Base-by-base conservation (phyloP, 1,140 invertebrate species). In the Lepidurus couesii region DNA sequence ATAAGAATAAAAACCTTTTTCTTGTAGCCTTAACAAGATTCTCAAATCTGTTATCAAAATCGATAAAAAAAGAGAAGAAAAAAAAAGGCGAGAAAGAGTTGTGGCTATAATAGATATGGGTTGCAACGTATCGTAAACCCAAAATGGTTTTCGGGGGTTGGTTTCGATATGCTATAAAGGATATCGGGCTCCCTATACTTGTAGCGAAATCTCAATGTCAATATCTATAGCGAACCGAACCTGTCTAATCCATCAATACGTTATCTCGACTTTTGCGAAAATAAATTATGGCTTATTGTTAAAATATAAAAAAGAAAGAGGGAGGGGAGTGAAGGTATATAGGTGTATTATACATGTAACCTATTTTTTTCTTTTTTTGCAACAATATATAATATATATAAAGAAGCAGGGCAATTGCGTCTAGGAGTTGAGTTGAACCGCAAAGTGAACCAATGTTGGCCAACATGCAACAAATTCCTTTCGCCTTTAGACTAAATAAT, bases 201-300 rank as follows among this genome's bases (percentile, higher is more conserved):
- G 3, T 4, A 34, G 34, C 34, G 53, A 65, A n/a, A 7, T 0
- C 53, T 7, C 53, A 9, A 65, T 9, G 3, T 7, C 53, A 65
- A n/a, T 21, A 7, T 16, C 10, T 65, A 9, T 65, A 34, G 34
- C 34, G 34, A 34, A 34, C 34, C 34, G 53, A n/a, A 65, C 9
- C 53, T 65, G 53, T 65, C 53, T 65, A 65, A 65, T 65, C 53
- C 53, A 65, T 65, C 53, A 65, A 65, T 11, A 65, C 53, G 34
- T 65, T 65, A 65, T 65, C 53, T 9, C 53, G 53, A 16, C 13
- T 21, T 13, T 21, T 34, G 34, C 16, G n/a, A 65, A 16, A n/a
- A 65, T 65, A 65, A 65, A 21, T 65, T 65, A 65, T 65, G 21
- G 53, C 53, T 65, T 13, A 65, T 65, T 65, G 21, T 21, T 65